Base-by-base conservation (phyloP, 1,140 invertebrate genomes). In the Drosophila nigromelanica region DNA sequence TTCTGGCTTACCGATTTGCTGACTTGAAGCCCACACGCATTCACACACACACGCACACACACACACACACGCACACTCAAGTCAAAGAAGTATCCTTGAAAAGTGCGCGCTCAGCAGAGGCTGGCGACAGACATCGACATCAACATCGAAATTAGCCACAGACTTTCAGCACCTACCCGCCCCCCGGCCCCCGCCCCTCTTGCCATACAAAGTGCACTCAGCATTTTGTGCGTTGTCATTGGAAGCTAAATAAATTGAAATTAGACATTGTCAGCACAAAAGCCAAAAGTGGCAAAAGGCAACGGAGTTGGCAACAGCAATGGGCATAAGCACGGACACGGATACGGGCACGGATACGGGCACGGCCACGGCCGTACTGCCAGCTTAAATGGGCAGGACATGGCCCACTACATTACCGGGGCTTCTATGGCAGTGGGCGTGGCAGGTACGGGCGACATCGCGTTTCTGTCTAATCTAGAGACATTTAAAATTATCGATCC, bases 191-290 rank as follows among this genome's bases (percentile, higher is more conserved):
- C 2, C 11, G 6, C 6, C 52, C n/a, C 3, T 14, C 50, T n/a
- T n/a, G 27, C 37, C 48, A 39, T 24, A 40, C 24, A 33, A 45
- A 73, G 61, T 62, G 71, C 72, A 74, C 66, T 74, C 66, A 70
- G 74, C 81, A 79, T 77, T 86, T 85, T 85, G 78, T 86, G 83
- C 82, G 75, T 76, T 76, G 81, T 85, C 81, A 85, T 76, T 87
- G 80, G 62, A 79, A 85, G 82, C 81, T 78, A 76, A 86, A 87
- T 87, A 87, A 86, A 87, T 86, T 86, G 82, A 87, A 87, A 87
- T 89, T 82, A 87, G 78, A 79, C 78, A 68, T 76, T 78, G 82
- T 89, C 82, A 87, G 83, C 82, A 87, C 70, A 87, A 87, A 85
- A 81, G 56, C 55, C 35, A 61, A 70, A 73, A 55, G 33, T 52